These are phyloP conservation scores for Catocala sponsa DNA, from an alignment of 2,888 invertebrate species.

Conservation along the genomic window DNA sequence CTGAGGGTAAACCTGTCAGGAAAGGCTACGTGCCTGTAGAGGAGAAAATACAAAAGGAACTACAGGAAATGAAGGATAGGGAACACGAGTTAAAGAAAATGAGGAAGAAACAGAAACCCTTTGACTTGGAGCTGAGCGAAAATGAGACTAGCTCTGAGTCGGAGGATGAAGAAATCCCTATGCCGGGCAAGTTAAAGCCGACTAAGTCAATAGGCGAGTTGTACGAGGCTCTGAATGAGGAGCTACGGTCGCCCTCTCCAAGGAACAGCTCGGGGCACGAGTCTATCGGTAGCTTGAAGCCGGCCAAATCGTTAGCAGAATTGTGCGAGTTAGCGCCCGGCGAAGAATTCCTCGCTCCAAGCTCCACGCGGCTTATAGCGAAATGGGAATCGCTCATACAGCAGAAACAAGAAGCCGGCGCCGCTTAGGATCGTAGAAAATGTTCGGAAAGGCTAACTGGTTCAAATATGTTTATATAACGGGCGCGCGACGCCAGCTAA, in stretches of 20 bases:
- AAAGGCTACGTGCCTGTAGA: constrained; percentile 95
- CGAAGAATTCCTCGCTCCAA: constrained; percentile 90
- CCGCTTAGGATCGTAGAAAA: constrained; percentile 68
- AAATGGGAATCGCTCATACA: constrained; percentile 94
- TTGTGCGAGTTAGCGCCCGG: constrained; percentile 90
- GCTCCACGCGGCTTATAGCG: constrained; percentile 91
- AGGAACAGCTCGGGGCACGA: constrained; percentile 80
- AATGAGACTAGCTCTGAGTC: constrained; percentile 87
- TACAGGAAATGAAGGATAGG: constrained; percentile 94
- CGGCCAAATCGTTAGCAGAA: constrained; percentile 91
- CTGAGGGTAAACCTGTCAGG: constrained; percentile 90
- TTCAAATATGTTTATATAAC: constrained; percentile 59
- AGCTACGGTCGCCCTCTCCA: constrained; percentile 81
- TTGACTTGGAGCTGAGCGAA: constrained; percentile 90
- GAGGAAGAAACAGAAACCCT: constrained; percentile 89
- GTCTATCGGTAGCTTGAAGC: constrained; percentile 87
- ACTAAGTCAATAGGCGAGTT: constrained; percentile 91
- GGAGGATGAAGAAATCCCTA: constrained; percentile 88
- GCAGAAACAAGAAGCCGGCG: constrained; percentile 88
- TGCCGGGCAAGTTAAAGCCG: constrained; percentile 89
- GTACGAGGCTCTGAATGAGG: constrained; percentile 88
- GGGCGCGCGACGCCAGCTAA: constrained; percentile 54
- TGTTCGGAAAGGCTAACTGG: constrained; percentile 55
- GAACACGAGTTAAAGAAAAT: constrained; percentile 93
- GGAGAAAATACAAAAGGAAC: constrained; percentile 95